Evolutionary conservation across 2,888 invertebrate genomes (phyloP).

Genomic region (Vesta saturnalis): DNA sequence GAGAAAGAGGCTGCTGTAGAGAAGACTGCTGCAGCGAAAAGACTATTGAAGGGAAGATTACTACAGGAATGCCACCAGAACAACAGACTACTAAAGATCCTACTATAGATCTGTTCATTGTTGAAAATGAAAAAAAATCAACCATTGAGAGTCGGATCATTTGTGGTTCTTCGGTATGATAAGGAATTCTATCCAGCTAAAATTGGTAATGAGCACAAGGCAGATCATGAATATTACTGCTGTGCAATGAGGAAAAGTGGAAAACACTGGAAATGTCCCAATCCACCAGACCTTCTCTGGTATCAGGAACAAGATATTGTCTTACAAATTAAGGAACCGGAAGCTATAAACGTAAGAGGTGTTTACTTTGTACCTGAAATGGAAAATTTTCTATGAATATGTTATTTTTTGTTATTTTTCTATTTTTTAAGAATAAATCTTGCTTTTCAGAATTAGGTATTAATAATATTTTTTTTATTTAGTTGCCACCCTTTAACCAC

Average conservation of each 20-base stretch:
- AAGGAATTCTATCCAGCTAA: not conserved
- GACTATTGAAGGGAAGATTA: not conserved
- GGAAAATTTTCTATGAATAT: not conserved
- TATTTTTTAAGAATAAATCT: constrained; percentile 6
- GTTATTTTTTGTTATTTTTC: constrained; percentile 5
- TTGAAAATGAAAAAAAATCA: no score
- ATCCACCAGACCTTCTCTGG: not conserved
- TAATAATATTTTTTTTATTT: not conserved
- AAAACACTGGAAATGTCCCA: constrained; percentile 3
- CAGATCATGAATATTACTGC: not conserved
- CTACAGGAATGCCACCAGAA: not conserved
- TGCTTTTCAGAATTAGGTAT: not conserved
- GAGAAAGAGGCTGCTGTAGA: not conserved
- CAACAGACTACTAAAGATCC: not conserved
- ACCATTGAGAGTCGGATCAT: not conserved
- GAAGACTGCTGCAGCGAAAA: no score
- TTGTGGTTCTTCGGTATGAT: not conserved
- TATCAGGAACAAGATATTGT: not conserved
- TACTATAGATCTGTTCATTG: not conserved
- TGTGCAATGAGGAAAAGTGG: constrained; percentile 1
- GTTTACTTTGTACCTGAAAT: not conserved
- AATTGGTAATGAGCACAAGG: not conserved
- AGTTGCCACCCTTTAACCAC: not conserved
- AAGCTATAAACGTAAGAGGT: not conserved
- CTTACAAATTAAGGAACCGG: not conserved